Base-by-base conservation (phyloP, 1,140 invertebrate species). In the Drosophila malerkotliana region DNA sequence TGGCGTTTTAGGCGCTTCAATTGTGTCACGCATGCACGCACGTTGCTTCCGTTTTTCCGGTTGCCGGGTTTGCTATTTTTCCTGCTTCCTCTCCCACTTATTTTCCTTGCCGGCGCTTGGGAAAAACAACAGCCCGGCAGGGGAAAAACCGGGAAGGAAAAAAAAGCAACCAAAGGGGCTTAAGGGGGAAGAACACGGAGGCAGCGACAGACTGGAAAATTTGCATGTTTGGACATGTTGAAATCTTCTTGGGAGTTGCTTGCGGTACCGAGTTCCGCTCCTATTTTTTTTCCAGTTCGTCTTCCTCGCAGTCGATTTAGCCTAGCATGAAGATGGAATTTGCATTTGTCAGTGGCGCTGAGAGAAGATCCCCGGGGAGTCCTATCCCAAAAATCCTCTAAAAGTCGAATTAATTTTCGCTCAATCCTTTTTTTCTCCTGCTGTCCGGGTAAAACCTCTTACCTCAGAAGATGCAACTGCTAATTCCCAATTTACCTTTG, bases 11-110 rank as follows among this genome's bases (percentile, higher is more conserved):
- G 82, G 82, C 82, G 82, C 78, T 82, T 87, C 83, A 88, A 88
- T 83, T 87, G 83, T 88, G 83, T 88, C 83, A 88, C 83, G 83
- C 83, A 88, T 88, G 83, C 83, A 88, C 83, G 83, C 83, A 88
- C 83, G 83, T 83, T 88, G 83, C 79, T 88, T 88, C 64, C 83
- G 83, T 83, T 88, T 88, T 88, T 88, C 83, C 83, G 83, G 79
- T 79, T 88, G 83, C 79, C 84, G 83, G 79, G 76, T 84, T 88
- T 88, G 62, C 83, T 79, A 85, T 82, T 85, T 85, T 85, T 87
- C 79, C 83, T 51, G 67, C 52, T 71, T 73, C 48, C 71, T 72
- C 34, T 45, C 45, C 45, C 44, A 52, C 34, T 77, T 52, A 26
- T 55, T 67, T 75, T 48, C 57, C 57, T 34, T 54, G 37, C 32